Percentiles rank a stretch among this genome's conserved stretches.
Conservation (phyloP, 2,113 vertebrate genomes). For the Pheucticus melanocephalus region DNA sequence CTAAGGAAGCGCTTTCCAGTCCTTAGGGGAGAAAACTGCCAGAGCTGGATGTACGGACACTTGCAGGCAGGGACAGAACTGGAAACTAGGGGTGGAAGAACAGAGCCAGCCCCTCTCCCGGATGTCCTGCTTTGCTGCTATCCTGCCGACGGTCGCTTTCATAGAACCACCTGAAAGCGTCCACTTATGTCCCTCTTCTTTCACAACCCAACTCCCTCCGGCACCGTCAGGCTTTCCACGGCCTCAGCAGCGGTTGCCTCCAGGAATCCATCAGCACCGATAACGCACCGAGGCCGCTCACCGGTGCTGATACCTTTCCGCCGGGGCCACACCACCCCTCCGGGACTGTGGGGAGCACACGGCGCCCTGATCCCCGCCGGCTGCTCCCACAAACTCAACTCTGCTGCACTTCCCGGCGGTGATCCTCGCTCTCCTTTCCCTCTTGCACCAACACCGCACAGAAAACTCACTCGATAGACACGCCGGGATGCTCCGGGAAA, state of each 20-base stretch:
- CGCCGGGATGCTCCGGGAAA: background rate
- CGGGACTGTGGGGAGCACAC: background rate
- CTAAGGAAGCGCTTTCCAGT: background rate
- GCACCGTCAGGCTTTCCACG: background rate
- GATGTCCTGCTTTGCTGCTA: background rate
- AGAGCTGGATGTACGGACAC: background rate
- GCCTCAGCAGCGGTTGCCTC: rapidly evolving
- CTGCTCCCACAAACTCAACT: background rate
- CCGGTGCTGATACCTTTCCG: background rate
- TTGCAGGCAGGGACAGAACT: background rate
- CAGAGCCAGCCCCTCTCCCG: background rate
- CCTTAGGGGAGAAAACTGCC: rapidly evolving
- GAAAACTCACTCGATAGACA: background rate
- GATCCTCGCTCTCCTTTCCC: background rate
- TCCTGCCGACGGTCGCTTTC: background rate
- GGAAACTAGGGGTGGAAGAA: background rate
- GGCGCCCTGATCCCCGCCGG: background rate
- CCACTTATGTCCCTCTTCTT: no score
- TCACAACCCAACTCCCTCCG: background rate
- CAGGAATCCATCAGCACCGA: background rate
- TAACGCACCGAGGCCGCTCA: background rate
- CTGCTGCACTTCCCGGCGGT: background rate
- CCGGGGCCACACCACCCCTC: background rate
- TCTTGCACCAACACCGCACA: background rate
- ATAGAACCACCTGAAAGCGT: no score